Evolutionary conservation across 1,140 invertebrate genomes (phyloP).

Genomic region (Atta texana): DNA sequence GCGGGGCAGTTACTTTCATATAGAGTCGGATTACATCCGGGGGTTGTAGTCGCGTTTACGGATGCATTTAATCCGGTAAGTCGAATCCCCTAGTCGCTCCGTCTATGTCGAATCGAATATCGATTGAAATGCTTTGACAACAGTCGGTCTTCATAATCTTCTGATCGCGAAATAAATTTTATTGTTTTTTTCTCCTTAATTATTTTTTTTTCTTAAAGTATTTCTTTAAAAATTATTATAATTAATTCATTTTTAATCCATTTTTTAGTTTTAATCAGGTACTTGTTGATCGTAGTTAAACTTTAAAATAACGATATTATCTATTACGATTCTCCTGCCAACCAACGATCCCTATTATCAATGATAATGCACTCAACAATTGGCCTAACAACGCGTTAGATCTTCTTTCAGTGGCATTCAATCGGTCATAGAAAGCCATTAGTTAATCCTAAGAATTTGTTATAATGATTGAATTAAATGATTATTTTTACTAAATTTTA

Average conservation of each 20-base stretch:
- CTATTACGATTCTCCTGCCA: background rate
- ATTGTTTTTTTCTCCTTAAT: background rate
- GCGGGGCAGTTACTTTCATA: conserved; percentile 44
- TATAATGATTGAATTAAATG: background rate
- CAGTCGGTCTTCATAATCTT: background rate
- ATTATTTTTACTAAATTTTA: background rate
- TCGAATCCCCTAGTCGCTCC: conserved; percentile 8
- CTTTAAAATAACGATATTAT: conserved; percentile 5
- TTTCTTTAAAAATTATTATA: background rate
- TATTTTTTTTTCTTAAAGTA: too few species aligned
- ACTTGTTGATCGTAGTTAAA: background rate
- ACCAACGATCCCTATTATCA: background rate
- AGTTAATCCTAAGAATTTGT: background rate
- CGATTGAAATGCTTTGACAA: background rate
- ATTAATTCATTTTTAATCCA: background rate
- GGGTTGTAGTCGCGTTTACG: conserved; percentile 52
- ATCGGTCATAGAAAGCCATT: background rate
- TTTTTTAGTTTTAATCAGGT: background rate
- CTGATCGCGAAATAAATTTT: background rate
- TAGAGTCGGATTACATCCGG: conserved; percentile 50
- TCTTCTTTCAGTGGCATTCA: background rate
- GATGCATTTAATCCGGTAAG: conserved; percentile 73
- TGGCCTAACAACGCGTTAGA: background rate
- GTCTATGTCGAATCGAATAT: background rate
- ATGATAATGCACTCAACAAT: conserved; percentile 13